These are phyloP conservation scores for Sminthurinus aureus DNA, from an alignment of 2,888 invertebrate genomes.

Conservation along the genomic window DNA sequence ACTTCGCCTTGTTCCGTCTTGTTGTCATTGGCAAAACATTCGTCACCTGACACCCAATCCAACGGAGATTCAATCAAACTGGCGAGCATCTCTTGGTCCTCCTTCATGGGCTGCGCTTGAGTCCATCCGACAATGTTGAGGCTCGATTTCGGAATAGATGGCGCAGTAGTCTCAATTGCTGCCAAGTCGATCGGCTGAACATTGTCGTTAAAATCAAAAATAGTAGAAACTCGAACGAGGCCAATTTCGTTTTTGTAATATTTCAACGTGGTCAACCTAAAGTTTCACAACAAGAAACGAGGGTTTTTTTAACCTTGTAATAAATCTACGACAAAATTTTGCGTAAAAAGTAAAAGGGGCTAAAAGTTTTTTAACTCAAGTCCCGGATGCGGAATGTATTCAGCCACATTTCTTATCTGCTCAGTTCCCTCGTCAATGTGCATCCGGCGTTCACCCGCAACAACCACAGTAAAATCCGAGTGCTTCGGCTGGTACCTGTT, in stretches of 20 bases:
- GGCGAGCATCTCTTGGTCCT: background rate
- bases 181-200: background rate
- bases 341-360: background rate
- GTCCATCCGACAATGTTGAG: background rate
- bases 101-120: background rate
- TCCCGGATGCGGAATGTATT: background rate
- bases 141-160: background rate
- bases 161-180: background rate
- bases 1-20: background rate
- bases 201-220: background rate
- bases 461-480: background rate
- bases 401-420: background rate
- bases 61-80: background rate
- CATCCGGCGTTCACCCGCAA: background rate
- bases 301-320: too few species aligned
- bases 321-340: too few species aligned
- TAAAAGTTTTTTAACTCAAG: background rate
- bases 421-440: background rate
- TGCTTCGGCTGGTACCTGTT: background rate
- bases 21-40: background rate
- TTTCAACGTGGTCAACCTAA: too few species aligned
- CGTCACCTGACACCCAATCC: background rate
- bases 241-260: background rate
- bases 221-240: background rate
- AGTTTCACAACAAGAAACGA: too few species aligned